Base-by-base conservation (phyloP, 2,888 invertebrate genomes). In the Bhutanitis thaidina region DNA sequence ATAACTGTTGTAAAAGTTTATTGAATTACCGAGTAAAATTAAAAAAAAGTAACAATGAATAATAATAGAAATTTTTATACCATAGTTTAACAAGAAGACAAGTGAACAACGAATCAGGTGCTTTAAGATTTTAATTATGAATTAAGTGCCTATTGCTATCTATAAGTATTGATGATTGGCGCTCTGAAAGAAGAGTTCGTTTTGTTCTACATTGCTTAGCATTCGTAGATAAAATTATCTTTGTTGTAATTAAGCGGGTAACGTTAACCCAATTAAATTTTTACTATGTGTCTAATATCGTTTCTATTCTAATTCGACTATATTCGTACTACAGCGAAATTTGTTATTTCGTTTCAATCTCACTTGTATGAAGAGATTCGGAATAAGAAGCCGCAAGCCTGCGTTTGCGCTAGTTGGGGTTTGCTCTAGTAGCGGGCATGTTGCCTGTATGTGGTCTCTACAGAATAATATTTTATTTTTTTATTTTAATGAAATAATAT, bases 351-450 rank as follows among this genome's bases (percentile, higher is more conserved):
- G 36, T 20, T 41, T 25, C 45, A 13, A 12, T 29, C 45, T 45
- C 45, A 7, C 7, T 30, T 35, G 46, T 30, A 9, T 35, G 20
- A 30, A 15, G 14, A 20, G 27, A 39, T 50, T 50, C 20, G 29
- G 37, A 35, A 49, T 49, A 25, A 30, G 30, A 30, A 35, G 29
- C 29, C 49, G 25, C 1, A 40, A 29, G 12, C 40, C 43, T 47
- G 58, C 62, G 59, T 52, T 34, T 44, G 60, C 64, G 60, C 61
- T 46, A 64, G 65, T 62, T 39, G 36, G 50, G 64, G 66, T 58
- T 56, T 54, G 59, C 60, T 62, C 61, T 65, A 65, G 67, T 59
- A 61, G 64, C 57, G 64, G 58, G 55, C 61, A 60, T 54, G 69
- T 63, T 65, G 65, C 63, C 64, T 62, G 34, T 13, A 35, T 44